These are phyloP conservation scores for Raja brachyura DNA, from an alignment of 2,113 vertebrate genomes.

Conservation along the genomic window DNA sequence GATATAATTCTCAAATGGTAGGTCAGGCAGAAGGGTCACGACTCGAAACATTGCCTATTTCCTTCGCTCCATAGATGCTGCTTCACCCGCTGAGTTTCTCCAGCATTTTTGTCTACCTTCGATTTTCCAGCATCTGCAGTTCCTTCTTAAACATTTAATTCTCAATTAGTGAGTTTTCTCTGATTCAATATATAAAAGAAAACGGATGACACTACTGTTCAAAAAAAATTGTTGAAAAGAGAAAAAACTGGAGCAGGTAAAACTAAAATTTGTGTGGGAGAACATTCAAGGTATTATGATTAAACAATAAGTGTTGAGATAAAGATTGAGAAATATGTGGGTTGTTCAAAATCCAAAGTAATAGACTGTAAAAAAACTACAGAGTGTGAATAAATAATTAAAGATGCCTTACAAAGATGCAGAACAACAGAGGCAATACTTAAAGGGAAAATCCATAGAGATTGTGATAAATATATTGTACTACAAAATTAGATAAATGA, in stretches of 20 bases:
- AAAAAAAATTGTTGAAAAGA: too few relatives aligned
- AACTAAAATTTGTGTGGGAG: neutral
- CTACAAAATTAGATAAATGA: slow-evolving; percentile 4
- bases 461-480: neutral
- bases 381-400: neutral
- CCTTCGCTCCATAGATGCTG: too few relatives aligned
- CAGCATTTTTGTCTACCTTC: too few relatives aligned
- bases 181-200: neutral
- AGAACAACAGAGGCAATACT: neutral
- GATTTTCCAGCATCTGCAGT: too few relatives aligned
- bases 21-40: too few relatives aligned
- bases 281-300: neutral
- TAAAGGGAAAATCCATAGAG: neutral
- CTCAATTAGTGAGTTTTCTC: neutral
- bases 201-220: neutral
- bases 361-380: neutral
- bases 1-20: too few relatives aligned
- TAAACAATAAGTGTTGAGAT: neutral
- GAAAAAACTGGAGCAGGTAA: neutral
- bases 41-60: too few relatives aligned
- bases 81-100: too few relatives aligned
- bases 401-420: neutral
- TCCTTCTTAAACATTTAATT: too few relatives aligned
- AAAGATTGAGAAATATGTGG: neutral
- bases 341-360: neutral